Evolutionary conservation across 2,797 vertebrate species (phyloP).

Genomic region (Manis crassicaudata): DNA sequence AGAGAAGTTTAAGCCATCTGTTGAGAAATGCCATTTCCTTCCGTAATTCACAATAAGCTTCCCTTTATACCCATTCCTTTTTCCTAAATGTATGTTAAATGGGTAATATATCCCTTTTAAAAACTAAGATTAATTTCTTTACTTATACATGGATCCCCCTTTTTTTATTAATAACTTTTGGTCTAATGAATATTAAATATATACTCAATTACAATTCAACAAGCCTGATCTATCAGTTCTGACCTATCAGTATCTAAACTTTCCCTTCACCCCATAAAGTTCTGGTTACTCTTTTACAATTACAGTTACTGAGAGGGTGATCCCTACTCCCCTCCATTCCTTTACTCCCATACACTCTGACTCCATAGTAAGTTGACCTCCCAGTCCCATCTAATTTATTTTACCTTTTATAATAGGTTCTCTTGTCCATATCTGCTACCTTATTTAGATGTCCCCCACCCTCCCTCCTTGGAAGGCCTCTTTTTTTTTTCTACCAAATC

Average conservation of each 20-base stretch:
- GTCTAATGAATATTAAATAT: background rate
- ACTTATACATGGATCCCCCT: background rate
- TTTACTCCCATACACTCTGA: background rate
- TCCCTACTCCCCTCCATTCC: background rate
- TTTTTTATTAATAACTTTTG: background rate
- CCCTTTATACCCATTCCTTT: background rate
- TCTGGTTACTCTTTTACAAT: background rate
- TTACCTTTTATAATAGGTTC: background rate
- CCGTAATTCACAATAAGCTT: background rate
- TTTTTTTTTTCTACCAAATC: background rate
- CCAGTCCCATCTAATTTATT: background rate
- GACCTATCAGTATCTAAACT: background rate
- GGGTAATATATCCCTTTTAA: background rate
- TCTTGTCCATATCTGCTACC: background rate
- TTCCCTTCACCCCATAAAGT: background rate
- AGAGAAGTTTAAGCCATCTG: background rate
- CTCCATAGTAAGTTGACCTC: background rate
- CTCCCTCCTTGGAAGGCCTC: background rate
- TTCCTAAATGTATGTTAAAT: background rate
- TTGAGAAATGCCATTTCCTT: background rate
- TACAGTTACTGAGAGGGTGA: background rate
- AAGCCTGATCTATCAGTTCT: background rate
- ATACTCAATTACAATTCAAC: background rate
- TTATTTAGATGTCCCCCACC: background rate
- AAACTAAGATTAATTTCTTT: background rate